Conservation (phyloP, 2,888 invertebrate species). For the Drosophila neotestacea region DNA sequence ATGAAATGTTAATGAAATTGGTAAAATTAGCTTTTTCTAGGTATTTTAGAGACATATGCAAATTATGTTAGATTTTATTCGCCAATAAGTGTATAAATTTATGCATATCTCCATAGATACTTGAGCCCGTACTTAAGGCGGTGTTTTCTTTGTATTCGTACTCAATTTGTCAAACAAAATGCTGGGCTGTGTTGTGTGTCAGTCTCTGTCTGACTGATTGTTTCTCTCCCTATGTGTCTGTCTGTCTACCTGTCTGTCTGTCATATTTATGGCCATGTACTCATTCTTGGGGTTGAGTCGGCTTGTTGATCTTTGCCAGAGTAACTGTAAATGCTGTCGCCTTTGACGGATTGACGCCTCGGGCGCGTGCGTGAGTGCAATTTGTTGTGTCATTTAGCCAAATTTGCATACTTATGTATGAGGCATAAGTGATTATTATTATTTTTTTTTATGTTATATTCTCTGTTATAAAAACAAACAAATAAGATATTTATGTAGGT, state of each 20-base stretch:
- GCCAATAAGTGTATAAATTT: conserved; percentile 29
- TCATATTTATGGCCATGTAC: conserved; percentile 47
- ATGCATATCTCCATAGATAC: conserved; percentile 40
- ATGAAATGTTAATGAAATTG: conserved; percentile 39
- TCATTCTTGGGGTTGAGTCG: conserved; percentile 9
- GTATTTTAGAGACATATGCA: conserved; percentile 33
- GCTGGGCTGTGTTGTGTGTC: conserved; percentile 13
- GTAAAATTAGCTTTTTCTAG: conserved; percentile 25
- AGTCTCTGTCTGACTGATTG: conserved; percentile 36
- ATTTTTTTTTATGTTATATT: conserved; percentile 16
- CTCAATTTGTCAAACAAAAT: conserved; percentile 55
- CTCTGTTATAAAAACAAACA: conserved; percentile 2
- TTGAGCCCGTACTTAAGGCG: conserved; percentile 48
- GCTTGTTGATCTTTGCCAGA: conserved; percentile 42
- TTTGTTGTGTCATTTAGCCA: conserved; percentile 47
- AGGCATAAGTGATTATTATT: conserved; percentile 14
- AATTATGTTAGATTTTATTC: conserved; percentile 16
- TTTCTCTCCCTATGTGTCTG: conserved; percentile 10
- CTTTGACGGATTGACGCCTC: conserved; percentile 66
- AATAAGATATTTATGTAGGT: background rate
- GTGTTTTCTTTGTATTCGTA: conserved; percentile 48
- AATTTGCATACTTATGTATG: conserved; percentile 55
- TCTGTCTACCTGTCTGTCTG: conserved; percentile 13
- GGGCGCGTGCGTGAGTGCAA: conserved; percentile 55
- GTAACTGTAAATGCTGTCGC: conserved; percentile 52